Conservation (phyloP, 2,113 vertebrate genomes). For the Brachyistius frenatus region DNA sequence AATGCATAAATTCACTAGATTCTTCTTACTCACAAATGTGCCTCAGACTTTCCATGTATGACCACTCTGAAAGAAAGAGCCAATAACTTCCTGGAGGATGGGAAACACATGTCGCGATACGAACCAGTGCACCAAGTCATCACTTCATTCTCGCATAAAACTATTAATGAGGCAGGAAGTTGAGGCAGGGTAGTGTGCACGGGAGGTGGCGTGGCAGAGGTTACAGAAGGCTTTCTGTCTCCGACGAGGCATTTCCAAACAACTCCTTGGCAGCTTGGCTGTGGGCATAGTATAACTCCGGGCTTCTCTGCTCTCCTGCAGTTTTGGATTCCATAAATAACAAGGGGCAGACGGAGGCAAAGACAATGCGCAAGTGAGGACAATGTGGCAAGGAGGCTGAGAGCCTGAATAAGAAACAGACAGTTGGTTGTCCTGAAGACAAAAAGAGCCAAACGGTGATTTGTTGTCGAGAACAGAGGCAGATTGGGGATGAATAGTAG, state of each 20-base stretch:
- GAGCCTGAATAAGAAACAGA: constrained; percentile 77
- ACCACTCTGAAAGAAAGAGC: constrained; percentile 9
- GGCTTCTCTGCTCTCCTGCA: constrained; percentile 59
- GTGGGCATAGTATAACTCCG: constrained; percentile 53
- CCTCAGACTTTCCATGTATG: not conserved
- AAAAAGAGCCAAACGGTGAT: constrained; percentile 80
- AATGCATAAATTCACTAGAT: not conserved
- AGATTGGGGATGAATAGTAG: constrained; percentile 81
- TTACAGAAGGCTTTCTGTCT: constrained; percentile 61
- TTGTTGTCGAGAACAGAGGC: constrained; percentile 79
- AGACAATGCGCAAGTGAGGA: constrained; percentile 76
- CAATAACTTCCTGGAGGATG: constrained; percentile 1
- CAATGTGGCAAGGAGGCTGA: constrained; percentile 74
- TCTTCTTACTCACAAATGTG: not conserved
- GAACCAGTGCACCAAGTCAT: constrained; percentile 19
- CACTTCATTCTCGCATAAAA: constrained; percentile 32
- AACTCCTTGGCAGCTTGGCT: constrained; percentile 61
- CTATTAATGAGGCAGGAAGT: constrained; percentile 46
- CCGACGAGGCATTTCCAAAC: constrained; percentile 57
- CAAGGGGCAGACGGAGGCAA: constrained; percentile 66
- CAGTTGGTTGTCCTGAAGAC: constrained; percentile 77
- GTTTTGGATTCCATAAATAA: constrained; percentile 76
- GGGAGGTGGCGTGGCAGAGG: constrained; percentile 34
- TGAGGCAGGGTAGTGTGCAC: constrained; percentile 2
- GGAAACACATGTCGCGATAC: not conserved